phyloP scores from a whole-genome alignment of 2,888 invertebrate genomes.

The Sinodicranocentrus sp. region DNA sequence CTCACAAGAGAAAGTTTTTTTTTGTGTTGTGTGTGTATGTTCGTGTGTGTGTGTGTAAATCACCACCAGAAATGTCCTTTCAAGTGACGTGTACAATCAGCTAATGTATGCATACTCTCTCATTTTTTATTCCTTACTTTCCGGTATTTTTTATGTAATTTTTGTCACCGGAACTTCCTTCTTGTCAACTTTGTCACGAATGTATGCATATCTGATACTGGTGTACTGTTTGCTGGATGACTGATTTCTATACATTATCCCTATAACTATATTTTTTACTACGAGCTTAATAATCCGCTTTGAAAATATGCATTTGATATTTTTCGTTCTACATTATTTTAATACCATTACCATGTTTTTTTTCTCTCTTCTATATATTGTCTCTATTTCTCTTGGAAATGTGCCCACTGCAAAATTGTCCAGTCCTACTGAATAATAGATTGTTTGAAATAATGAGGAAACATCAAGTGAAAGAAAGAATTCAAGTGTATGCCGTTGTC shows the following conservation, averaged over 20 bases:
- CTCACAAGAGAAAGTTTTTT: background rate
- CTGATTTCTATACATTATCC: background rate
- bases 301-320: background rate
- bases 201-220: background rate
- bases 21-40: background rate
- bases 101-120: too few species aligned
- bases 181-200: too few species aligned
- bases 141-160: too few species aligned
- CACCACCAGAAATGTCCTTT: too few species aligned
- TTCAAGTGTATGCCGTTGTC: background rate
- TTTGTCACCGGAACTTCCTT: too few species aligned
- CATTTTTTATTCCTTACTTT: too few species aligned
- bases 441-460: background rate
- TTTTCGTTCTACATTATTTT: conserved; percentile 10
- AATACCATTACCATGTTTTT: too few species aligned
- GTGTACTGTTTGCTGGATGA: background rate
- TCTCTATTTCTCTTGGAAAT: conserved; percentile 59
- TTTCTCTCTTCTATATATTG: too few species aligned
- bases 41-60: background rate
- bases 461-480: conserved; percentile 6
- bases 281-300: too few species aligned
- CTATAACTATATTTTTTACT: background rate
- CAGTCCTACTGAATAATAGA: too few species aligned
- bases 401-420: conserved; percentile 72
- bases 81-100: too few species aligned